Percentiles rank a stretch among this genome's conserved stretches.
Evolutionary conservation across 2,888 invertebrate genomes (phyloP).

Genomic region (Ectemnius continuus): DNA sequence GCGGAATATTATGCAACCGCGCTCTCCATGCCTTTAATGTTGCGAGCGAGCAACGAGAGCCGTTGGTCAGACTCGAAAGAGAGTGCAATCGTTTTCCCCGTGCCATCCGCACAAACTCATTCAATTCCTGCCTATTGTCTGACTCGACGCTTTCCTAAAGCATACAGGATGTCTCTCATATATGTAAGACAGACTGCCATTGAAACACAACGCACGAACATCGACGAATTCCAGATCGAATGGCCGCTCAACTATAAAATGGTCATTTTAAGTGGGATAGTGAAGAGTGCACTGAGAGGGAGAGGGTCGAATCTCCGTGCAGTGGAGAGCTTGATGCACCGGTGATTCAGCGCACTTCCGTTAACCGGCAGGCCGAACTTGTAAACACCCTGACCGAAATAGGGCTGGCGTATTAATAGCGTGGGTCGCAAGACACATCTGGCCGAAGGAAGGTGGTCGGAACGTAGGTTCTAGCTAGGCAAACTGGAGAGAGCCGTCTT

Average conservation of each 20-base stretch:
- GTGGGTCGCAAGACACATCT: constrained; percentile 54
- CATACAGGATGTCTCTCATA: no score
- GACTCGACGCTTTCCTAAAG: no score
- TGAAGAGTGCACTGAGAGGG: not conserved
- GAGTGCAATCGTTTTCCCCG: constrained; percentile 19
- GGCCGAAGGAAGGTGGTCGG: constrained; percentile 37
- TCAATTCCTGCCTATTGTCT: not conserved
- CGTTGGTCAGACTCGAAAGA: constrained; percentile 35
- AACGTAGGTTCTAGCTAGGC: no score
- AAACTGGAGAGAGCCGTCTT: no score
- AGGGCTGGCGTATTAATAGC: constrained; percentile 68
- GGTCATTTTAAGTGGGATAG: not conserved
- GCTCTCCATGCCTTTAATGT: constrained; percentile 48
- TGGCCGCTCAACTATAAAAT: no score
- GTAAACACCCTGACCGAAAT: constrained; percentile 69
- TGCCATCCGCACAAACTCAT: constrained; percentile 7
- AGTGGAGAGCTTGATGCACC: constrained; percentile 23
- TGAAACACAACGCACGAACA: no score
- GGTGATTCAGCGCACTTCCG: constrained; percentile 58
- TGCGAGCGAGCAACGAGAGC: constrained; percentile 30
- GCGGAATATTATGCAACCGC: constrained; percentile 51
- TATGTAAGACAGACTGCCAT: no score
- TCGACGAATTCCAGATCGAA: no score
- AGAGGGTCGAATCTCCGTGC: constrained; percentile 19
- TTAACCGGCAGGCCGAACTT: constrained; percentile 55